Base-by-base conservation (phyloP, 2,113 vertebrate genomes). In the Sander vitreus region DNA sequence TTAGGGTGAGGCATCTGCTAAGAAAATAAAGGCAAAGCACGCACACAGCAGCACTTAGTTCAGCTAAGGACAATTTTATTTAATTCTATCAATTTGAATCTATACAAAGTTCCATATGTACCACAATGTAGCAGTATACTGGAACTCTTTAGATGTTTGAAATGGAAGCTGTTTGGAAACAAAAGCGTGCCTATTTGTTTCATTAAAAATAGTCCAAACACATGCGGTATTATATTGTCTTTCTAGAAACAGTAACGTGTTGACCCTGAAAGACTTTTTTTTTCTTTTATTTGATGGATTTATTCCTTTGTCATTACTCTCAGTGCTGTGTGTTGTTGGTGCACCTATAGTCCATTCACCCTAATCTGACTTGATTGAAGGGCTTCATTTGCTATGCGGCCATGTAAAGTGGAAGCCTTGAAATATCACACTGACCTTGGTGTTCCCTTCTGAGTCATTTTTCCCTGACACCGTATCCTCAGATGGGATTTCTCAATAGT, bases 291-390 rank as follows among this genome's bases (percentile, higher is more conserved):
- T 88, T 93, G 91, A 95, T 91, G 85, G 94, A 95, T 95, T 93
- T 92, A 93, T 92, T 67, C 74, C 76, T 92, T 83, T 83, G 89
- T 91, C 91, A 94, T 89, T 87, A 93, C 89, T 87, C 85, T 94
- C 85, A 80, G 88, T 68, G 88, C 85, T 75, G 82, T 51, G 80
- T 87, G 89, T 87, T 86, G 83, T 87, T 86, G 85, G 25, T 87
- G 85, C 68, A 76, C 82, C 76, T 82, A 84, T 39, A 80, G 90
- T 90, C 80, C 87, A 82, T 88, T 80, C 86, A 89, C 85, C 84
- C 93, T n/a, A 88, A 84, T 93, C 90, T 55, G 51, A 77, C 76
- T 90, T 95, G 95, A 96, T 95, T 95, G 92, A 95, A 94, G 93
- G 89, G 87, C 92, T 90, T 92, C 93, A 95, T 95, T 95, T 95